phyloP scores from a whole-genome alignment of 2,888 invertebrate genomes.

The Thymelicus lineola region DNA sequence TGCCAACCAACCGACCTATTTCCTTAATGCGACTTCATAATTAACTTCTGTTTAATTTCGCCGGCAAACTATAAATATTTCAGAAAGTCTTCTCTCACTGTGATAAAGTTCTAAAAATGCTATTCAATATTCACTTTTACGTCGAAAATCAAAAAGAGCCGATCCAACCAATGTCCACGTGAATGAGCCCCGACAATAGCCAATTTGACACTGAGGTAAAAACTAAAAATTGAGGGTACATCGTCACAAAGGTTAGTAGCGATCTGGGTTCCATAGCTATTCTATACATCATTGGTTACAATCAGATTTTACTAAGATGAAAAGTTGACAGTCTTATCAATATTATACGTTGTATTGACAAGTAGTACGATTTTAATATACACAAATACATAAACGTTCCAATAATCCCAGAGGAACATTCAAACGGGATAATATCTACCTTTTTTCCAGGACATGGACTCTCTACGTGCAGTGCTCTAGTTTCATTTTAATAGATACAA shows the following conservation, averaged over 20 bases:
- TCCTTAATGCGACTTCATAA: not conserved
- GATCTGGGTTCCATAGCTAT: slow-evolving; percentile 30
- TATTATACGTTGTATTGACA: too few species aligned
- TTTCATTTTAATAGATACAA: too few species aligned
- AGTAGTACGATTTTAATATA: too few species aligned
- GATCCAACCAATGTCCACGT: slow-evolving; percentile 39
- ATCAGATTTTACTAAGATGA: too few species aligned
- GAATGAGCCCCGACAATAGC: slow-evolving; percentile 63
- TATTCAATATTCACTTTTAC: slow-evolving; percentile 18
- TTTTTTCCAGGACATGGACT: too few species aligned
- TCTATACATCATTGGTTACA: slow-evolving; percentile 9
- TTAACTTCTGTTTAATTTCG: not conserved
- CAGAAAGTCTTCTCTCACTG: not conserved
- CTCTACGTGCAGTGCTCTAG: too few species aligned
- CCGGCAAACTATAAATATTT: too few species aligned
- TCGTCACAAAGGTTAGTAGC: not conserved
- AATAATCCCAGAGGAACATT: too few species aligned
- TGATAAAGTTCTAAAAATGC: not conserved
- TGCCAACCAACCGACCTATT: not conserved
- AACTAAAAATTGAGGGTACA: slow-evolving; percentile 45
- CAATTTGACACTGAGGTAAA: slow-evolving; percentile 78
- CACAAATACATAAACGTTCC: too few species aligned
- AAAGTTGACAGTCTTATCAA: too few species aligned
- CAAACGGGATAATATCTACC: too few species aligned
- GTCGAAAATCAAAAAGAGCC: slow-evolving; percentile 18